Evolutionary conservation across 2,797 vertebrate species (phyloP).

Genomic region (Bucorvus abyssinicus): DNA sequence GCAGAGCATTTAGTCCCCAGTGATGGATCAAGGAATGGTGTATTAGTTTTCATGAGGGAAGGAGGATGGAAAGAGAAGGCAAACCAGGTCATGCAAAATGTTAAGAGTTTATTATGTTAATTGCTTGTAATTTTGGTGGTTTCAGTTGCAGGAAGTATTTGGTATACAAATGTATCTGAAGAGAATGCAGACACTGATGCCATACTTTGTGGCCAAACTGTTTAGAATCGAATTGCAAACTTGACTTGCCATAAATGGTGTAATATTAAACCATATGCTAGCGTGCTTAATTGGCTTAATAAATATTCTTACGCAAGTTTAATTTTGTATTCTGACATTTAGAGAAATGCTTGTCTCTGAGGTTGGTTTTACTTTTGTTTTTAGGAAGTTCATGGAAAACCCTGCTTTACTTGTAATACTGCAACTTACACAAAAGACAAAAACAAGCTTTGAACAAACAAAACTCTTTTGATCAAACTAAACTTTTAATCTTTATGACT

Average conservation of each 20-base stretch:
- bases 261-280: neutral
- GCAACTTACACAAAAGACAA: neutral
- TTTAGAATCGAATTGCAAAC: neutral
- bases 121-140: neutral
- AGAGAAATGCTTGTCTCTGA: neutral
- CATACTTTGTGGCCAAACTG: neutral
- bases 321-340: neutral
- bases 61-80: neutral
- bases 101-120: neutral
- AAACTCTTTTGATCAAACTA: neutral
- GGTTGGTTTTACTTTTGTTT: neutral
- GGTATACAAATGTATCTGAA: neutral
- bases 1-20: fast-evolving
- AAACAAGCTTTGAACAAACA: neutral
- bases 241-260: neutral
- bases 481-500: neutral
- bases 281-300: neutral
- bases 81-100: neutral
- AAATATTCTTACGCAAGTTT: neutral
- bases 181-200: neutral
- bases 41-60: neutral
- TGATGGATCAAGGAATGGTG: fast-evolving
- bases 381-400: neutral
- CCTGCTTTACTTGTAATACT: neutral
- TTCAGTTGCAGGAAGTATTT: neutral